Conservation (phyloP, 2,113 vertebrate species). For the Columba janthina region DNA sequence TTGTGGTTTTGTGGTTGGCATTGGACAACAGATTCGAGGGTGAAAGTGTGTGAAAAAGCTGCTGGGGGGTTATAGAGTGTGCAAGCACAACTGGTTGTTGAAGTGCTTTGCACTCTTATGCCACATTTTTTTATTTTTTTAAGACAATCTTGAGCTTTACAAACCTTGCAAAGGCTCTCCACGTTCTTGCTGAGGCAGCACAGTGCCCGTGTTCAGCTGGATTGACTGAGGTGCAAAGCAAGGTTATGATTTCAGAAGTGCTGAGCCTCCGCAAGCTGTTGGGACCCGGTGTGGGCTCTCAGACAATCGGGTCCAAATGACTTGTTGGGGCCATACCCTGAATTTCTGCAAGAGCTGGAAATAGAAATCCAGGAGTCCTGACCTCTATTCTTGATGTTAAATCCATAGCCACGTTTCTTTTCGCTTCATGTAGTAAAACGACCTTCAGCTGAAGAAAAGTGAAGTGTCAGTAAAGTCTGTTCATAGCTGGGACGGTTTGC, state of each 20-base stretch:
- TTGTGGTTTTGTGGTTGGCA: neutral
- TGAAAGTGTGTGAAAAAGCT: neutral
- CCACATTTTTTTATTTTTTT: neutral
- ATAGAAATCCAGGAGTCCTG: neutral
- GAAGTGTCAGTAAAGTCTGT: neutral
- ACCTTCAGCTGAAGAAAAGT: neutral
- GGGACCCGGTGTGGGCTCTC: fast-evolving
- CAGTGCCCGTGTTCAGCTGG: neutral
- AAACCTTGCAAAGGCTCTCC: neutral
- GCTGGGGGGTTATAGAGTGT: fast-evolving
- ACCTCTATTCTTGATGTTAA: neutral
- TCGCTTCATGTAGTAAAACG: fast-evolving
- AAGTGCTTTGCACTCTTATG: neutral
- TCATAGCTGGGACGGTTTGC: neutral
- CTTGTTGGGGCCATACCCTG: neutral
- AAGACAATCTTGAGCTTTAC: neutral
- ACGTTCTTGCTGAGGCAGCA: neutral
- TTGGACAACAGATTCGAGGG: neutral
- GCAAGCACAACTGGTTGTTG: neutral
- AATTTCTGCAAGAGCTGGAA: neutral
- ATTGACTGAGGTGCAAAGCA: neutral
- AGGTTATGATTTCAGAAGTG: neutral
- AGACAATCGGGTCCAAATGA: neutral
- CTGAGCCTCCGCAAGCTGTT: neutral
- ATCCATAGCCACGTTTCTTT: neutral